These are phyloP conservation scores for Mantis religiosa DNA, from an alignment of 2,888 invertebrate species.

Conservation along the genomic window DNA sequence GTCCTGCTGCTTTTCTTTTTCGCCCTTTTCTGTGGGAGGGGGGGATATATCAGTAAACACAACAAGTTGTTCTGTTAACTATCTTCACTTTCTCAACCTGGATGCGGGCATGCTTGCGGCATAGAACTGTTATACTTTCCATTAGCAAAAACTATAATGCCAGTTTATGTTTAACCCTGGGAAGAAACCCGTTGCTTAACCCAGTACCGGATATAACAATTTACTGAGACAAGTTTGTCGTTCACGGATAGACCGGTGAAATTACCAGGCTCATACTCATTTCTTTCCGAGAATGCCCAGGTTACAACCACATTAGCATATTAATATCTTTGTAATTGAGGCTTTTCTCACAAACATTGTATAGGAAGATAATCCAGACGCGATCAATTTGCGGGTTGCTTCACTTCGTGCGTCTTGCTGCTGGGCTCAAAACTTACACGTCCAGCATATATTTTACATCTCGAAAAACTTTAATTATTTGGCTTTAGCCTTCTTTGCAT, in stretches of 20 bases:
- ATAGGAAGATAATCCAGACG: not conserved
- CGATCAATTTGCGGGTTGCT: not conserved
- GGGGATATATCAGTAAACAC: no score
- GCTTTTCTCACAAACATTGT: not conserved
- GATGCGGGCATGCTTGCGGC: no score
- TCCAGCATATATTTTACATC: not conserved
- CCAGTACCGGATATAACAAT: not conserved
- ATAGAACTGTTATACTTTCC: not conserved
- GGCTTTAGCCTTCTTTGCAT: no score
- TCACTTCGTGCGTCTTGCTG: not conserved
- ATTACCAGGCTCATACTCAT: not conserved
- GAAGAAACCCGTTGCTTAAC: not conserved
- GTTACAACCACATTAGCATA: not conserved
- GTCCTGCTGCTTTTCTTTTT: no score
- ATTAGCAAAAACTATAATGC: not conserved
- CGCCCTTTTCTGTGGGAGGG: no score
- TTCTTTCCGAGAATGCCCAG: not conserved
- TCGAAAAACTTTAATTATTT: no score
- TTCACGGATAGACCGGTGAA: not conserved
- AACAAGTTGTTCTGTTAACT: no score
- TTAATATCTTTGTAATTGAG: not conserved
- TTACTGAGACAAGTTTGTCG: not conserved
- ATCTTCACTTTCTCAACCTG: no score
- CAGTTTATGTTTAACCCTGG: not conserved
- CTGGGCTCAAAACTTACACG: not conserved